Percentiles rank a stretch among this genome's conserved stretches.
phyloP scores from a whole-genome alignment of 2,888 invertebrate genomes.

The Peribatodes rhomboidaria region DNA sequence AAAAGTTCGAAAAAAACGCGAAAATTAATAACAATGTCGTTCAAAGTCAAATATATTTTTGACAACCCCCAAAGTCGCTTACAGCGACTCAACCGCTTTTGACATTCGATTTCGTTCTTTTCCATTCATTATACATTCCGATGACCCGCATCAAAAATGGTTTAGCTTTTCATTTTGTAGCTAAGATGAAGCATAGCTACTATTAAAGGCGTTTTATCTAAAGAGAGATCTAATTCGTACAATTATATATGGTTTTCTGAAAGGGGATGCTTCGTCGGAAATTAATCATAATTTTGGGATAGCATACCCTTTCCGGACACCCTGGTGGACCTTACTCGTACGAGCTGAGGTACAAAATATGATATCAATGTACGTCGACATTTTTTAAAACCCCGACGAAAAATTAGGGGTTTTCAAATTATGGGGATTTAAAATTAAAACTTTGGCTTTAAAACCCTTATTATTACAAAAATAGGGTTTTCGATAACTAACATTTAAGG shows the following conservation, averaged over 20 bases:
- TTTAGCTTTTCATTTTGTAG: conserved; percentile 24
- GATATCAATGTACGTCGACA: conserved; percentile 10
- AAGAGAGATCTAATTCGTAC: conserved; percentile 33
- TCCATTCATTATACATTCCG: conserved; percentile 37
- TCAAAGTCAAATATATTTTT: conserved; percentile 7
- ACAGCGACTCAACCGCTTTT: conserved; percentile 10
- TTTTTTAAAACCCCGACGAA: conserved; percentile 3
- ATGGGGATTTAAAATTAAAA: background rate
- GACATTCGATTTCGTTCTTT: conserved; percentile 8
- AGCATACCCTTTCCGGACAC: conserved; percentile 1
- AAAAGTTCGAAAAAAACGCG: background rate
- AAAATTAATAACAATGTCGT: background rate
- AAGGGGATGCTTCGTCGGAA: conserved; percentile 1
- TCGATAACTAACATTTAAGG: conserved; percentile 25
- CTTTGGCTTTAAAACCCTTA: conserved; percentile 20
- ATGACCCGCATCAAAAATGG: conserved; percentile 41
- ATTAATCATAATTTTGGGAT: background rate
- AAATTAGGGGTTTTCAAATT: too few relatives aligned
- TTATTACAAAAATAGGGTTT: conserved; percentile 13
- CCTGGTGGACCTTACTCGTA: conserved; percentile 15
- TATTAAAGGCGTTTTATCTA: conserved; percentile 24
- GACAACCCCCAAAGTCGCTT: conserved; percentile 5
- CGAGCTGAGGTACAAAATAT: conserved; percentile 23
- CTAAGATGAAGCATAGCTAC: conserved; percentile 30
- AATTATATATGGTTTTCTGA: conserved; percentile 18